Conservation (phyloP, 2,113 vertebrate genomes). For the Myotis brandtii region DNA sequence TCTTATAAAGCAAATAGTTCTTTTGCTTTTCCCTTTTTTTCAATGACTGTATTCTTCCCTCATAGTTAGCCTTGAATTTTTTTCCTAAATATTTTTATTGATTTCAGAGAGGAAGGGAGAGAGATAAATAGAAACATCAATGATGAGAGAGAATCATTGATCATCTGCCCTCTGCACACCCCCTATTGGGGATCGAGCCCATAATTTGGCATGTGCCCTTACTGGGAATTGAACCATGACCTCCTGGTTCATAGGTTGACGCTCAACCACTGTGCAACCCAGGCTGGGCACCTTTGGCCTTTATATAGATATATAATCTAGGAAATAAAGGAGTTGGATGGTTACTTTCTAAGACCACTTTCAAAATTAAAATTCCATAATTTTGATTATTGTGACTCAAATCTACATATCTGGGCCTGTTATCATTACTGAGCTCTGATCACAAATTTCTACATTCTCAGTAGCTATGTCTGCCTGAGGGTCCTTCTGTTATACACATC, state of each 20-base stretch:
- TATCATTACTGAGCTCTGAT: not conserved
- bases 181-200: no score
- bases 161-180: no score
- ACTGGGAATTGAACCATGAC: no score
- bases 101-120: no score
- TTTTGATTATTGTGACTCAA: not conserved
- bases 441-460: not conserved
- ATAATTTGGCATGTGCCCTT: no score
- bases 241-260: no score
- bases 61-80: not conserved
- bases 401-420: not conserved
- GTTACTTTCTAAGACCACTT: not conserved
- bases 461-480: not conserved
- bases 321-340: not conserved
- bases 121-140: no score
- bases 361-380: not conserved
- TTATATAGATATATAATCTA: not conserved
- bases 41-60: not conserved
- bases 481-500: not conserved
- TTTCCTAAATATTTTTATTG: no score
- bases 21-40: not conserved
- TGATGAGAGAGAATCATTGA: no score
- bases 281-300: no score
- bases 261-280: no score
- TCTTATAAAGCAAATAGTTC: not conserved